phyloP scores from a whole-genome alignment of 1,140 invertebrate species.

The Dreissena rostriformis region DNA sequence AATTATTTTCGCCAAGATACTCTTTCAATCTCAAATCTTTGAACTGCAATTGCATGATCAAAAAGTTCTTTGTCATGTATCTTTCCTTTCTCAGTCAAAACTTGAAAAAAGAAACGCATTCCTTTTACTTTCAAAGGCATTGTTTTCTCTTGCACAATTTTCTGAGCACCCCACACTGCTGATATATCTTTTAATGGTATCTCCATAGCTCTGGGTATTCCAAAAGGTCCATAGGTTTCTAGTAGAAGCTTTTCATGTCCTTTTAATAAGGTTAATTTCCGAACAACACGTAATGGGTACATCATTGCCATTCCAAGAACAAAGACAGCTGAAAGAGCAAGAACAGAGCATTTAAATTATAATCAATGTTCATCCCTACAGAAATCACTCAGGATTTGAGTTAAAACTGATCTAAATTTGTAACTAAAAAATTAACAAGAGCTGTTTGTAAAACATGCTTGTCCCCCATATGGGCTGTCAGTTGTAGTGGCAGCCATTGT shows the following conservation, averaged over 20 bases:
- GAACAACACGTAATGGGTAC: constrained; percentile 21
- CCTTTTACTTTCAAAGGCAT: constrained; percentile 23
- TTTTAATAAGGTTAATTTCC: constrained; percentile 29
- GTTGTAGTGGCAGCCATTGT: too few species aligned
- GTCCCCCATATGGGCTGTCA: too few species aligned
- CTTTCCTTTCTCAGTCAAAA: constrained; percentile 2
- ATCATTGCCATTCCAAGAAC: not conserved
- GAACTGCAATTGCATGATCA: constrained; percentile 19
- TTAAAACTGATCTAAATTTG: too few species aligned
- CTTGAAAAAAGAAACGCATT: not conserved
- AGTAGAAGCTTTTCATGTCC: constrained; percentile 29
- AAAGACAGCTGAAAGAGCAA: constrained; percentile 24
- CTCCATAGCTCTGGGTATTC: not conserved
- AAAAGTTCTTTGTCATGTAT: constrained; percentile 9
- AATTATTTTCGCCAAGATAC: too few species aligned
- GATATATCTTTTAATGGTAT: constrained; percentile 27
- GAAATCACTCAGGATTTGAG: too few species aligned
- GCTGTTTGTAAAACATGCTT: too few species aligned
- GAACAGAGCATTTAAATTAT: too few species aligned
- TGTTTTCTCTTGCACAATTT: not conserved
- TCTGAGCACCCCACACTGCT: constrained; percentile 6
- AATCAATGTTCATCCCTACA: too few species aligned
- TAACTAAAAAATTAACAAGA: too few species aligned
- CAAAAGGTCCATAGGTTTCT: constrained; percentile 40
- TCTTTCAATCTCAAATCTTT: constrained; percentile 7